A percentile compares a stretch with the other conserved stretches of the same genome.
Conservation (phyloP, 2,888 invertebrate species). For the Argyresthia goedartella region DNA sequence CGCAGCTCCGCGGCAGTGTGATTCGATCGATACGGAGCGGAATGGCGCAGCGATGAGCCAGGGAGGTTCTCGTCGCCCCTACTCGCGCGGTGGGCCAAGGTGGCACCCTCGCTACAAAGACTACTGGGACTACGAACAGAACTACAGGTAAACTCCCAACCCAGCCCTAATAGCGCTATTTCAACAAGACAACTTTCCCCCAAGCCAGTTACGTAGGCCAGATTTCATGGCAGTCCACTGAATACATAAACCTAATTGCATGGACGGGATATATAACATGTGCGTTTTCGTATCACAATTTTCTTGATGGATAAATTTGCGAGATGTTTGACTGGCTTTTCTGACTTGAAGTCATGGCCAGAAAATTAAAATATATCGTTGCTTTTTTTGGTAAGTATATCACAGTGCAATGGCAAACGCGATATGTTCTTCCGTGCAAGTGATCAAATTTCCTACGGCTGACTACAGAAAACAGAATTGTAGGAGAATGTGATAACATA, state of each 20-base stretch:
- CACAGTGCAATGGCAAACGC: too few species aligned
- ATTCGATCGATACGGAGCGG: constrained; percentile 45
- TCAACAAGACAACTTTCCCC: neutral
- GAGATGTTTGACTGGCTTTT: too few species aligned
- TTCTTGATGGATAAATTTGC: too few species aligned
- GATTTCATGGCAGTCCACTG: neutral
- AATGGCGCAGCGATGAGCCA: constrained; percentile 63
- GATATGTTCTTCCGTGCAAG: too few species aligned
- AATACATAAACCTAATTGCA: constrained; percentile 2
- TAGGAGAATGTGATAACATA: too few species aligned
- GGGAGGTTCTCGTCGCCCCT: constrained; percentile 58
- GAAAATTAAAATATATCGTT: too few species aligned
- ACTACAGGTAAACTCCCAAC: constrained; percentile 38
- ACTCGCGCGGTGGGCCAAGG: constrained; percentile 59
- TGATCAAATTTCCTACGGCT: too few species aligned
- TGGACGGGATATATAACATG: neutral
- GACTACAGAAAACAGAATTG: too few species aligned
- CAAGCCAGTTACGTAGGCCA: neutral
- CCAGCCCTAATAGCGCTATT: neutral
- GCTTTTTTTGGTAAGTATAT: too few species aligned
- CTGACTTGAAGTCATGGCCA: too few species aligned
- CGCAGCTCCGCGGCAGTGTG: constrained; percentile 26
- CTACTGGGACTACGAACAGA: constrained; percentile 65
- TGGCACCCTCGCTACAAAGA: constrained; percentile 68
- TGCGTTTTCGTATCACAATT: neutral